These are phyloP conservation scores for Linurgus olivaceus DNA, from an alignment of 2,797 vertebrate species.

Conservation along the genomic window DNA sequence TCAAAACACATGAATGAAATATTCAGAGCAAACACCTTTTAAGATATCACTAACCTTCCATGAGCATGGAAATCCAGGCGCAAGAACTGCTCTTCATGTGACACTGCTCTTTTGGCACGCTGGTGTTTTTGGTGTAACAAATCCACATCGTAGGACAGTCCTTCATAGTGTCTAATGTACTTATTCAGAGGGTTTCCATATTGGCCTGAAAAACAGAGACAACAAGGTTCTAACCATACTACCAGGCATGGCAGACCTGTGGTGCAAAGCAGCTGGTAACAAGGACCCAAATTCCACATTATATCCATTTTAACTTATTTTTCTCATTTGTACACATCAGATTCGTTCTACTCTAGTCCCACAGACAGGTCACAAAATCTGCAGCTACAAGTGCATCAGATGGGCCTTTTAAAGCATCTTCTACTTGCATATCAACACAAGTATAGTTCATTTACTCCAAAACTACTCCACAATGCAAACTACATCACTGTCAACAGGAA, in stretches of 20 bases:
- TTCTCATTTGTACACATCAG: neutral
- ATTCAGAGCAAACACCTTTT: neutral
- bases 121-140: slow-evolving; percentile 93
- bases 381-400: neutral
- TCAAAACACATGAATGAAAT: neutral
- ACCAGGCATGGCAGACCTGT: neutral
- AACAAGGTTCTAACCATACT: neutral
- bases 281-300: neutral
- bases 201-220: slow-evolving; percentile 80
- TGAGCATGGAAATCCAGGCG: slow-evolving; percentile 92
- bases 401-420: neutral
- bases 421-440: neutral
- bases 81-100: slow-evolving; percentile 85
- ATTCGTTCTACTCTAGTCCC: neutral
- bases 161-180: slow-evolving; percentile 95
- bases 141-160: slow-evolving; percentile 88
- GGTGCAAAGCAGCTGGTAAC: neutral
- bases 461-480: neutral
- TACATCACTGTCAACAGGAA: neutral
- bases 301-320: neutral
- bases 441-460: neutral
- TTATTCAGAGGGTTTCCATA: slow-evolving; percentile 88
- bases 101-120: slow-evolving; percentile 92
- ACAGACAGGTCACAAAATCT: neutral
- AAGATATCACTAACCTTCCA: slow-evolving; percentile 85